Evolutionary conservation across 2,797 vertebrate genomes (phyloP).

Genomic region (Sphenopsis melanotis): DNA sequence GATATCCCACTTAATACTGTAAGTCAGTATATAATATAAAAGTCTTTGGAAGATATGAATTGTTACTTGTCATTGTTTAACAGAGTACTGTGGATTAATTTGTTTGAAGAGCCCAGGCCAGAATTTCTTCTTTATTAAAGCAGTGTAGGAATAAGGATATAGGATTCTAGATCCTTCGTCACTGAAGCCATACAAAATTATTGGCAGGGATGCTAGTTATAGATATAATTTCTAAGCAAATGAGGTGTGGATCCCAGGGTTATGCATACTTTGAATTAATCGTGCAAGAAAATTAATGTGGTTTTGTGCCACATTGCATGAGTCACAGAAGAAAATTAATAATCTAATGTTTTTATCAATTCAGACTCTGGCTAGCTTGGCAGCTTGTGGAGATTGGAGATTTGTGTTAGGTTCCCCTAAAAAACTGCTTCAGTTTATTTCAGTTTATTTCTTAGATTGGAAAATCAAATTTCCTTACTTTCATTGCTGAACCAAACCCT

Average conservation of each 20-base stretch:
- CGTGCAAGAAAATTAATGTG: background rate
- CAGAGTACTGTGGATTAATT: background rate
- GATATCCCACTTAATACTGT: background rate
- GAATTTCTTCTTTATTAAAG: background rate
- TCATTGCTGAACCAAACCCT: background rate
- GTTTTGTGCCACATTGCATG: background rate
- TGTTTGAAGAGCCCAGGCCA: background rate
- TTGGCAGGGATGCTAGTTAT: background rate
- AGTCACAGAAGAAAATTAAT: conserved; percentile 8
- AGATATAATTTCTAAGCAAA: background rate
- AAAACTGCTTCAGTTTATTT: background rate
- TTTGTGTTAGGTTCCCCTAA: background rate
- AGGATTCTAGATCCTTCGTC: background rate
- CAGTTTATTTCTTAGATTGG: background rate
- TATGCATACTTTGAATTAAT: background rate
- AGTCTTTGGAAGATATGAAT: background rate
- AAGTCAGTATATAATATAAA: background rate
- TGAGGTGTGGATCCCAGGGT: background rate
- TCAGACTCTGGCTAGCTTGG: background rate
- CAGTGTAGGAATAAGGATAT: background rate
- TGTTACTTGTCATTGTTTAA: background rate
- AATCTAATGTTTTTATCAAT: background rate
- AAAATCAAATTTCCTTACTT: background rate
- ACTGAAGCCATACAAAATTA: background rate
- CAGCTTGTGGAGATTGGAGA: background rate